Base-by-base conservation (phyloP, 2,888 invertebrate genomes). In the Ormyrus labotus region DNA sequence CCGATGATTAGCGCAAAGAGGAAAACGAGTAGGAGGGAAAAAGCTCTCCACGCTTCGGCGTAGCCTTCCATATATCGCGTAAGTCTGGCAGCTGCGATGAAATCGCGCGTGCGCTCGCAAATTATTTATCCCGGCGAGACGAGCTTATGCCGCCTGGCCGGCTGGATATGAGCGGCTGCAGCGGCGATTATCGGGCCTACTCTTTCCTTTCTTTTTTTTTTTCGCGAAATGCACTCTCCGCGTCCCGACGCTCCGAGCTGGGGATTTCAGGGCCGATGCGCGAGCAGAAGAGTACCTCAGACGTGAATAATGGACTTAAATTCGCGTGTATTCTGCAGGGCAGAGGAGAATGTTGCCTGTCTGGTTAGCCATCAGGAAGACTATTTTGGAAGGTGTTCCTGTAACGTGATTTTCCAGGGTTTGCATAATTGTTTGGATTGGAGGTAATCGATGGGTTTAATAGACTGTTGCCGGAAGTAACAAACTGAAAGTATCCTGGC, bases 61-160 rank as follows among this genome's bases (percentile, higher is more conserved):
- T 2, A 34, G 34, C 2, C 74, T 67, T 83, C 80, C 89, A 13
- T 13, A 88, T 87, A 89, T 89, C 89, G 87, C 88, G 88, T 88
- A 88, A 89, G 88, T 89, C 89, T 53, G 47, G 6, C 83, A 84
- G 85, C 85, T 83, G 86, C 87, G 87, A 89, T 88, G 87, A 88
- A 88, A 89, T 87, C 86, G 87, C 85, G 73, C 72, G 69, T 63
- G 72, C 83, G 82, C 78, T 83, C 83, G 83, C 87, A 86, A 90
- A 89, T 90, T 89, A 89, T 90, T 90, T 89, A 89, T 89, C 86
- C 87, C 86, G 84, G 83, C 50, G 85, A 76, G 84, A 83, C 79
- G 84, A 83, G 84, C 83, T 85, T 74, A 73, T 85, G 81, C 83
- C 84, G 82, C 84, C 82, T 82, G 79, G 83, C 81, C 83, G 83